phyloP scores from a whole-genome alignment of 35 echinoderm and acorn worm genomes.

The Holothuria glaberrima region DNA sequence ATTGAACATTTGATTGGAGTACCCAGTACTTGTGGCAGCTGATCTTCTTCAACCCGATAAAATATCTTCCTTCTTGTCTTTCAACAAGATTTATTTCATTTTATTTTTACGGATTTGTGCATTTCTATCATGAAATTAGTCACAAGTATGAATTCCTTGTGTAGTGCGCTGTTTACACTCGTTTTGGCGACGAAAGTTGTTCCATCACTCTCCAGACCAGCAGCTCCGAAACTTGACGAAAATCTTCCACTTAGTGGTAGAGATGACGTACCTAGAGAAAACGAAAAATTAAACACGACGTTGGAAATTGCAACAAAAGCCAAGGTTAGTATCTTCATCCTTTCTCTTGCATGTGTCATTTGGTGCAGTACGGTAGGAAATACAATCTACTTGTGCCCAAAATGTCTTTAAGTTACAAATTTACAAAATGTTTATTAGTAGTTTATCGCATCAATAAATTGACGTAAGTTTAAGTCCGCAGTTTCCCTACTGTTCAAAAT shows the following conservation, averaged over 20 bases:
- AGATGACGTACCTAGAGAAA: neutral
- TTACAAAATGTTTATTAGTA: neutral
- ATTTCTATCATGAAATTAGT: neutral
- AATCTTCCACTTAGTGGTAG: neutral
- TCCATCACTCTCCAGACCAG: neutral
- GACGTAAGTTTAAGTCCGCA: too few species aligned
- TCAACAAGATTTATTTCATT: conserved; percentile 11
- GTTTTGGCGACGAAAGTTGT: neutral
- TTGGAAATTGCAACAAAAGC: conserved; percentile 30
- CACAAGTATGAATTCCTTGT: neutral
- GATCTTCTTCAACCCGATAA: neutral
- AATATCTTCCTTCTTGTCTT: neutral
- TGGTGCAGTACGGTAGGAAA: too few species aligned
- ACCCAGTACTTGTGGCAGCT: conserved; percentile 36
- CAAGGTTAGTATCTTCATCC: neutral
- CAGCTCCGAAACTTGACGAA: neutral
- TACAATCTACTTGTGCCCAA: neutral
- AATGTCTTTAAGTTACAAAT: neutral
- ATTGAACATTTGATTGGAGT: conserved; percentile 22
- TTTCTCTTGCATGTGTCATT: neutral
- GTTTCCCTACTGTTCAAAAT: too few species aligned
- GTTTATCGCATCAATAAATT: neutral
- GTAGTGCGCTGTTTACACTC: neutral
- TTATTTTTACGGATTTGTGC: conserved; percentile 39
- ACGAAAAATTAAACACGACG: neutral